Conservation (phyloP, 2,113 vertebrate species). For the Clarias magur region DNA sequence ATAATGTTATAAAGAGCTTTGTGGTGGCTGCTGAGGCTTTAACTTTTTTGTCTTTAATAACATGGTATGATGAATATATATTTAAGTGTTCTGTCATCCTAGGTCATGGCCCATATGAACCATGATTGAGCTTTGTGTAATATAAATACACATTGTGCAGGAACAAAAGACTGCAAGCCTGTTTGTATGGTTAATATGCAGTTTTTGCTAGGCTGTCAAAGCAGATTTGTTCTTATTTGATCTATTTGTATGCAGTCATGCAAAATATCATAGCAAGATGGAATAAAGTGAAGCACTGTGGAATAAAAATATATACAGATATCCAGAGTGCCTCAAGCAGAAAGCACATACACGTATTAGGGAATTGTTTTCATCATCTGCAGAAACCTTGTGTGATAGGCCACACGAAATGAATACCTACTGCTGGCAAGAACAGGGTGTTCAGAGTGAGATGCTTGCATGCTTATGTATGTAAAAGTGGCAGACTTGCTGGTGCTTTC, state of each 20-base stretch:
- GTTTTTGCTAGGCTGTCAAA: not conserved
- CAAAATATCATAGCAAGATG: not conserved
- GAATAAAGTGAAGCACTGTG: not conserved
- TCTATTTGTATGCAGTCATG: not conserved
- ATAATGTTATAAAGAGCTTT: slow-evolving; percentile 6
- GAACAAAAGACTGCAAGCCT: not conserved
- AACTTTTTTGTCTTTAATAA: slow-evolving; percentile 24
- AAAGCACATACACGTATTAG: not conserved
- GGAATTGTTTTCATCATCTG: not conserved
- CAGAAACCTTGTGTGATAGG: not conserved
- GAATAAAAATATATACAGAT: not conserved
- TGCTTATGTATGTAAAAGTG: not conserved
- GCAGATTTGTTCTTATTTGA: not conserved
- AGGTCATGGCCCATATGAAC: not conserved
- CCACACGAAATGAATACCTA: not conserved
- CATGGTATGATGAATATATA: slow-evolving; percentile 19
- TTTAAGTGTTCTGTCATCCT: slow-evolving; percentile 10
- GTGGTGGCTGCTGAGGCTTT: not conserved
- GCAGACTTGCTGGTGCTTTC: not conserved
- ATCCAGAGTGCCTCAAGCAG: not conserved
- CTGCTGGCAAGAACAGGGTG: not conserved
- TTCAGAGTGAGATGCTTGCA: not conserved
- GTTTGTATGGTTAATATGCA: not conserved
- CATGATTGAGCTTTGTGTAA: slow-evolving; percentile 3
- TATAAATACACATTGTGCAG: not conserved